Percentiles rank a stretch among this genome's conserved stretches.
Conservation (phyloP, 2,888 invertebrate species). For the Athalia circularis region DNA sequence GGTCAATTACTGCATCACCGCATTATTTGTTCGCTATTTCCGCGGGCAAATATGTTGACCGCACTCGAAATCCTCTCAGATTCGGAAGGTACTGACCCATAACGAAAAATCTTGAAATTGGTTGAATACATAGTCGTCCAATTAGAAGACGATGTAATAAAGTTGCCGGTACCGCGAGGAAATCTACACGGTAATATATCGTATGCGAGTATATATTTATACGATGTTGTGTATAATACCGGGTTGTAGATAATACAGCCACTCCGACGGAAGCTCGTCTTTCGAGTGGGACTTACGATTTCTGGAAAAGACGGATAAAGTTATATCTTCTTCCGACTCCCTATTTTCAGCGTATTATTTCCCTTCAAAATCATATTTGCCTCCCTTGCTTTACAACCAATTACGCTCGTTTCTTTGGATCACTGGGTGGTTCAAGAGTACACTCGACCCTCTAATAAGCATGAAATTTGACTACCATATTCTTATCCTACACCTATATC, state of each 20-base stretch:
- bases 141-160: constrained; percentile 36
- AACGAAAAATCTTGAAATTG: constrained; percentile 27
- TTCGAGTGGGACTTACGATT: constrained; percentile 26
- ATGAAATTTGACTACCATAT: constrained; percentile 39
- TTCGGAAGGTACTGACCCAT: constrained; percentile 37
- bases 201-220: background rate
- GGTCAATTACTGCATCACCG: background rate
- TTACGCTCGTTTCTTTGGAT: constrained; percentile 36
- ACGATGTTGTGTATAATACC: background rate
- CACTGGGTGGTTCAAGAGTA: constrained; percentile 29
- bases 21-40: constrained; percentile 22
- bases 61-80: constrained; percentile 6
- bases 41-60: background rate
- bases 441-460: constrained; percentile 37
- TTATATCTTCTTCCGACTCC: constrained; percentile 15
- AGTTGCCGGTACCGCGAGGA: constrained; percentile 13
- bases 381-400: constrained; percentile 32
- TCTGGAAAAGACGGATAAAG: constrained; percentile 16
- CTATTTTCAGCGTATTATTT: constrained; percentile 21
- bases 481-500: background rate
- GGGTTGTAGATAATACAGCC: background rate
- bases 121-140: constrained; percentile 43
- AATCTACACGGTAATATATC: background rate
- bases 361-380: constrained; percentile 22
- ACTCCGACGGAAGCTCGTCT: constrained; percentile 23